Conservation (phyloP, 2,113 vertebrate species). For the Fregetta grallaria region DNA sequence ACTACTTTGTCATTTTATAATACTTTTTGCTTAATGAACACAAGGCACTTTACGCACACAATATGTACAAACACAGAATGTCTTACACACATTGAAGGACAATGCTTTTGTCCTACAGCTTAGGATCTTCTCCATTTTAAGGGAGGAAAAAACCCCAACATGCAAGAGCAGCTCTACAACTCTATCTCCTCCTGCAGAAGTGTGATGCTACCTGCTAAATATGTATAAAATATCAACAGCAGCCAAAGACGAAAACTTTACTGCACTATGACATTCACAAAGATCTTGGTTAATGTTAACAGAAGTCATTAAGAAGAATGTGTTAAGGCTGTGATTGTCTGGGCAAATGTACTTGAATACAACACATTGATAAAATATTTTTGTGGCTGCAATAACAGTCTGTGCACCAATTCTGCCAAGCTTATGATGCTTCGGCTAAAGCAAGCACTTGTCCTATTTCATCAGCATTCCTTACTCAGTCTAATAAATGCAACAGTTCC, state of each 20-base stretch:
- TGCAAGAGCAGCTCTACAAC: background rate
- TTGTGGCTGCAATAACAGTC: background rate
- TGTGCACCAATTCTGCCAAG: background rate
- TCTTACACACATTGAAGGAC: background rate
- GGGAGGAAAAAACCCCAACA: background rate
- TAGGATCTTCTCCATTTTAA: background rate
- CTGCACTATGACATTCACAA: background rate
- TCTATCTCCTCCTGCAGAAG: background rate
- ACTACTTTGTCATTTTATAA: background rate
- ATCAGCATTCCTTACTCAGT: background rate
- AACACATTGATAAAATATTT: background rate
- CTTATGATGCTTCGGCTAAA: background rate
- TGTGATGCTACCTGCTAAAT: background rate
- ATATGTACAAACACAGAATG: background rate
- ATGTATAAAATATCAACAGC: background rate
- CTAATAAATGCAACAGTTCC: background rate
- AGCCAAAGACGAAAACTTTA: background rate
- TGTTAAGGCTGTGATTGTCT: background rate
- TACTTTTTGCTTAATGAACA: background rate
- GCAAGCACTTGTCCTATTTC: background rate
- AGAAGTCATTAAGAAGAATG: background rate
- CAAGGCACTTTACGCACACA: background rate
- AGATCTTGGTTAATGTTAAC: background rate
- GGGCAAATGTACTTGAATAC: background rate
- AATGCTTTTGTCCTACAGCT: background rate